These are phyloP conservation scores for Dromaius novaehollandiae DNA, from an alignment of 2,113 vertebrate genomes.

Conservation along the genomic window DNA sequence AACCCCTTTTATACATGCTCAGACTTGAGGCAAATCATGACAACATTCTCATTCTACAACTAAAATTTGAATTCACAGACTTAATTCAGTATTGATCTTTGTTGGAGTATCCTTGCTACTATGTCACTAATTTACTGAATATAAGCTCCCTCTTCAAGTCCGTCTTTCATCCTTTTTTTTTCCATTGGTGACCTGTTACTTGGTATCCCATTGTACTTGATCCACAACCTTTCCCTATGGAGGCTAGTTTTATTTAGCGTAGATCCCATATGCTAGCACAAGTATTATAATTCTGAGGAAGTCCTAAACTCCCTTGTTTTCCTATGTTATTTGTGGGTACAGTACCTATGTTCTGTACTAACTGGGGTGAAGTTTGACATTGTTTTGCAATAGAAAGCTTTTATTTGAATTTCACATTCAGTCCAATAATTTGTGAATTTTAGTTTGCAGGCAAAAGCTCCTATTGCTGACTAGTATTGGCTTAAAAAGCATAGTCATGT, in stretches of 20 bases:
- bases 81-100: not conserved
- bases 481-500: not conserved
- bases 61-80: not conserved
- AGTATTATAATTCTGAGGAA: not conserved
- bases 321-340: not conserved
- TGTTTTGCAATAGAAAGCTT: not conserved
- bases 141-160: no score
- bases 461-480: not conserved
- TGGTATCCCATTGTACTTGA: not conserved
- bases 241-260: not conserved
- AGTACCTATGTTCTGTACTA: not conserved
- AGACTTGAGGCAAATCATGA: not conserved
- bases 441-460: not conserved
- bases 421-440: not conserved
- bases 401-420: not conserved
- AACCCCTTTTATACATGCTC: not conserved
- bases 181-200: not conserved
- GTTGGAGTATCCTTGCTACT: not conserved
- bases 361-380: not conserved
- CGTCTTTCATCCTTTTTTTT: not conserved
- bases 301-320: not conserved
- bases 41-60: not conserved
- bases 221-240: not conserved
- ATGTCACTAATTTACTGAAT: not conserved
- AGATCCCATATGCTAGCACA: not conserved